A percentile compares a stretch with the other conserved stretches of the same genome.
phyloP scores from a whole-genome alignment of 2,113 vertebrate species.

The Lichenostomus cassidix region DNA sequence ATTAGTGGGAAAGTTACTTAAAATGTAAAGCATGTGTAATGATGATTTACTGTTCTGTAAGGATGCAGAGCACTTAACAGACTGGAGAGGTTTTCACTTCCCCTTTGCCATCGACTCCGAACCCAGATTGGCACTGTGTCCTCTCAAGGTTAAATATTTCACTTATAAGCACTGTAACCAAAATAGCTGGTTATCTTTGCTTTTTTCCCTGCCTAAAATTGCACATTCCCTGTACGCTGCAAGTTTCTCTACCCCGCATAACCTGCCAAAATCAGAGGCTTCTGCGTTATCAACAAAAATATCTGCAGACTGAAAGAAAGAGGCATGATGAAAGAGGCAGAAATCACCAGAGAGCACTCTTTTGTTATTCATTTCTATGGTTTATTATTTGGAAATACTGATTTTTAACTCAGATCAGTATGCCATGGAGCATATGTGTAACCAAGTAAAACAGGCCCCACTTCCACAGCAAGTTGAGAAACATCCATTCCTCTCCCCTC shows the following conservation, averaged over 20 bases:
- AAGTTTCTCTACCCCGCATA: neutral
- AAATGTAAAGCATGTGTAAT: neutral
- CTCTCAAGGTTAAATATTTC: conserved; percentile 44
- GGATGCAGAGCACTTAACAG: neutral
- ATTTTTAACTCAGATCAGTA: neutral
- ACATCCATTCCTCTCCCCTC: neutral
- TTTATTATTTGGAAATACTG: neutral
- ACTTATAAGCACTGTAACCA: neutral
- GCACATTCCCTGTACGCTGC: neutral
- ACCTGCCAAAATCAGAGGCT: conserved; percentile 37
- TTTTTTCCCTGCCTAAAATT: neutral
- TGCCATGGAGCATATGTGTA: rapidly evolving
- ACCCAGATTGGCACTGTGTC: neutral
- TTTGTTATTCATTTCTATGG: neutral
- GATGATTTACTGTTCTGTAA: neutral
- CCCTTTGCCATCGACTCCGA: neutral
- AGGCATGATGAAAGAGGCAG: neutral
- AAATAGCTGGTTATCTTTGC: neutral
- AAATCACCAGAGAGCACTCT: neutral
- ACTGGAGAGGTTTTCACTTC: neutral
- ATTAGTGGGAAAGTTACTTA: neutral
- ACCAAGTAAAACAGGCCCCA: neutral
- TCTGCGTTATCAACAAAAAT: conserved; percentile 34
- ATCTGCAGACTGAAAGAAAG: conserved; percentile 32
- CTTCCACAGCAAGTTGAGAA: neutral